Evolutionary conservation across 1,140 invertebrate species (phyloP).

Genomic region (Marisa cornuarietis): DNA sequence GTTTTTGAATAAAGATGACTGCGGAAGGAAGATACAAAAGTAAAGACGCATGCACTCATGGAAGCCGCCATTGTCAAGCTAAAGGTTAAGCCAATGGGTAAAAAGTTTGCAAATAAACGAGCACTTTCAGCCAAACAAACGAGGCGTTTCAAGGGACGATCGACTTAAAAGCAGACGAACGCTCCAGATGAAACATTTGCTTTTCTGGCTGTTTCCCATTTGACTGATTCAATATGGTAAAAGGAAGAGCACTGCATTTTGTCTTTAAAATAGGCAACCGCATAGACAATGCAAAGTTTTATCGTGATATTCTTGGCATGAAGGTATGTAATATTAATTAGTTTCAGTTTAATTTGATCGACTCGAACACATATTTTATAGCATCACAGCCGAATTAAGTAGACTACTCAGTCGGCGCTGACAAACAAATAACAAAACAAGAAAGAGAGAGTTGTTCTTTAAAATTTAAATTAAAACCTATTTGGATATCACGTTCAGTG

Average conservation of each 20-base stretch:
- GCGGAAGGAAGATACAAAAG: neutral
- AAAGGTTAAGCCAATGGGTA: neutral
- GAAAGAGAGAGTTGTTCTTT: too few relatives aligned
- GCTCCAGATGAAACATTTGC: neutral
- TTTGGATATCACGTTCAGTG: too few relatives aligned
- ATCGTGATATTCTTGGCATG: slow-evolving; percentile 90
- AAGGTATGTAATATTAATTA: slow-evolving; percentile 74
- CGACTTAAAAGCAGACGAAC: neutral
- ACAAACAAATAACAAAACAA: too few relatives aligned
- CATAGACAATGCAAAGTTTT: slow-evolving; percentile 85
- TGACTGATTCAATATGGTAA: slow-evolving; percentile 33
- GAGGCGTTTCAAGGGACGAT: neutral
- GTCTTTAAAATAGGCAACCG: slow-evolving; percentile 95
- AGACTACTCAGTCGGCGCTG: too few relatives aligned
- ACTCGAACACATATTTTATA: too few relatives aligned
- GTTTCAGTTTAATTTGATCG: too few relatives aligned
- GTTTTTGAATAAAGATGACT: too few relatives aligned
- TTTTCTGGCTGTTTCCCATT: neutral
- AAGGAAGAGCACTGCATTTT: slow-evolving; percentile 84
- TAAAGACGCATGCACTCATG: slow-evolving; percentile 17
- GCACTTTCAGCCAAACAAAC: slow-evolving; percentile 4
- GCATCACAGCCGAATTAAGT: too few relatives aligned
- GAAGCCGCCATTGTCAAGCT: slow-evolving; percentile 23
- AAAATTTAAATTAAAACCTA: too few relatives aligned
- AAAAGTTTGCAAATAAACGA: neutral